phyloP scores from a whole-genome alignment of 2,797 vertebrate species.

The Aplochiton taeniatus region DNA sequence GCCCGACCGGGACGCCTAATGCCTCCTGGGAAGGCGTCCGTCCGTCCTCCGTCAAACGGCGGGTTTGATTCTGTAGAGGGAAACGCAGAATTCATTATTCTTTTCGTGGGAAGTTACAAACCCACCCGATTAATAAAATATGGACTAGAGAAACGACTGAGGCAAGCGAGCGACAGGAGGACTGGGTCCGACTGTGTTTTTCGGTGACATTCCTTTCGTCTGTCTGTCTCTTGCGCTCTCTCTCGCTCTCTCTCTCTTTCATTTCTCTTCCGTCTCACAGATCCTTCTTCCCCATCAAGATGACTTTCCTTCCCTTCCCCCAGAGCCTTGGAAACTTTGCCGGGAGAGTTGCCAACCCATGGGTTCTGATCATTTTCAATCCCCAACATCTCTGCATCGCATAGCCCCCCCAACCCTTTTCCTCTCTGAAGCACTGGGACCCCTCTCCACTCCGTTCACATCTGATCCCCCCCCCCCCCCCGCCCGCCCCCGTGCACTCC shows the following conservation, averaged over 20 bases:
- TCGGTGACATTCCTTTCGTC: constrained; percentile 37
- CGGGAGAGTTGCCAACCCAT: constrained; percentile 60
- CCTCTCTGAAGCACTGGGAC: constrained; percentile 49
- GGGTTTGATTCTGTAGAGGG: not conserved
- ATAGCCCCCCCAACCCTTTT: constrained; percentile 28
- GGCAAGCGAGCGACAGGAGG: constrained; percentile 9
- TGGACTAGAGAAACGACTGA: constrained; percentile 22
- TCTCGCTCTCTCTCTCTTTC: constrained; percentile 5
- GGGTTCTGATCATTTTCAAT: constrained; percentile 64
- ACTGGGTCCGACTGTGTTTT: constrained; percentile 40
- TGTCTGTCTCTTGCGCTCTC: constrained; percentile 2
- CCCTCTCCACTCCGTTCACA: constrained; percentile 69
- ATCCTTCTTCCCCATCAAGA: constrained; percentile 47
- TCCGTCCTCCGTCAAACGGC: not conserved
- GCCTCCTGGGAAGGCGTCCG: not conserved
- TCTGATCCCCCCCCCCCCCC: constrained; percentile 60
- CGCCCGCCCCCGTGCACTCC: no score
- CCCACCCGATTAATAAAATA: constrained; percentile 26
- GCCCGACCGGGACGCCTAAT: constrained; percentile 2
- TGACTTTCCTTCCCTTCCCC: constrained; percentile 44
- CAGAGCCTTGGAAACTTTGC: constrained; percentile 50
- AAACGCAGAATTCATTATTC: constrained; percentile 5
- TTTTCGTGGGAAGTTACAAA: not conserved
- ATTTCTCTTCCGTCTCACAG: constrained; percentile 23
- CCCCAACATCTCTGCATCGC: constrained; percentile 62